Base-by-base conservation (phyloP, 2,113 vertebrate genomes). In the Hippocampus guttulatus region DNA sequence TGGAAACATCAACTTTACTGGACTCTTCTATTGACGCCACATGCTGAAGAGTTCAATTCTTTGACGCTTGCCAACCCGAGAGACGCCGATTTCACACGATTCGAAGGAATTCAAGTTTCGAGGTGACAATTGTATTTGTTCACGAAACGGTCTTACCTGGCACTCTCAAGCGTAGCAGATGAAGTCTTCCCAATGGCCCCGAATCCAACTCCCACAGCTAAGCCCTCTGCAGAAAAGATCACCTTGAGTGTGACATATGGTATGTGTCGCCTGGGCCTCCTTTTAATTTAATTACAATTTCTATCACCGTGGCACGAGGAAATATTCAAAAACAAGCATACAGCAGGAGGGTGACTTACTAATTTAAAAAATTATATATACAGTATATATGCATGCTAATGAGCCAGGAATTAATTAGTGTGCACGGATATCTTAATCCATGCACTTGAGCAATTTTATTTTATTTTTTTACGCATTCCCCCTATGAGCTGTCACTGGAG, bases 161-260 rank as follows among this genome's bases (percentile, higher is more conserved):
- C 96, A 0, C 94, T 95, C 68, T 98, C 95, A 64, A 98, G 98
- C 0, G 96, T 98, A 0, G 97, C 96, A 11, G 95, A 95, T 0
- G 91, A 43, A 0, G 96, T 95, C 88, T 96, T 98, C 20, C 94
- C 96, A 5, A 95, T 2, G 0, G 96, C 96, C 33, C 95, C 96
- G 0, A 99, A 99, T 54, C 93, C 96, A 45, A 98, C 97, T 2
- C 96, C 97, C 7, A 99, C 97, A 3, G 97, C 96, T 67, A 99
- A 90, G 12, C 97, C 97, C 94, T 98, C 97, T 98, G 93, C 16
- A 94, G 91, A 79, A 2, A 64, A 18, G 74, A 64, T 38, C 47
- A 49, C 40, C 5, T 15, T 14, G 16, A 65, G n/a, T 25, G 25
- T 10, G 64, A 47, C 21, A 45, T 15, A 60, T 8, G 23, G 52